Conservation (phyloP, 2,113 vertebrate species). For the Sinocyclocheilus anshuiensis region DNA sequence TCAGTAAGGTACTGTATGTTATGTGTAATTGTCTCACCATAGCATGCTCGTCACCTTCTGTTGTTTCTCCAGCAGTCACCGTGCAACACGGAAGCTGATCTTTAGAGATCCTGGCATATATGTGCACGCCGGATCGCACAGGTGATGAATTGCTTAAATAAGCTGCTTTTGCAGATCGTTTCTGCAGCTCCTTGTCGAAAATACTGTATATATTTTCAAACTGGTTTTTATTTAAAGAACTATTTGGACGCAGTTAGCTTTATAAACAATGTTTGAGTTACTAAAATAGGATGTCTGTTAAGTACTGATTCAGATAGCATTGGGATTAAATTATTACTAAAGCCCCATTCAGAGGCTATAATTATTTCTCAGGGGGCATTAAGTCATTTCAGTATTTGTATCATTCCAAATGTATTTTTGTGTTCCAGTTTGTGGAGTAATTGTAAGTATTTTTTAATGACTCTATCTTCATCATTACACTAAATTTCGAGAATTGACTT, state of each 20-base stretch:
- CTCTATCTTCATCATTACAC: too few relatives aligned
- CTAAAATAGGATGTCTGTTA: background rate
- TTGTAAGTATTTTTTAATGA: too few relatives aligned
- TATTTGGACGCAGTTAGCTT: background rate
- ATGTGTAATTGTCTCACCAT: slow-evolving; percentile 27
- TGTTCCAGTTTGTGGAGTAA: too few relatives aligned
- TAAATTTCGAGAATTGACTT: too few relatives aligned
- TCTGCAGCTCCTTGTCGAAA: background rate
- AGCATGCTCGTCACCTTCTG: background rate
- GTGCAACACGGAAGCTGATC: background rate
- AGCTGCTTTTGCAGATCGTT: slow-evolving; percentile 5
- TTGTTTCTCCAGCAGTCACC: background rate
- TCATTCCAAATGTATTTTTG: too few relatives aligned
- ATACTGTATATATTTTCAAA: background rate
- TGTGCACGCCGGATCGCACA: background rate
- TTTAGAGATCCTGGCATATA: slow-evolving; percentile 11
- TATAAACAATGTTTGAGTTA: background rate
- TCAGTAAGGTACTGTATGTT: slow-evolving; percentile 21
- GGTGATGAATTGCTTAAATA: slow-evolving; percentile 28
- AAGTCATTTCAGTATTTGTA: too few relatives aligned
- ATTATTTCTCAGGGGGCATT: too few relatives aligned
- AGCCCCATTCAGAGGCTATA: background rate
- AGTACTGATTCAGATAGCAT: background rate
- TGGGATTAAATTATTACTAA: background rate
- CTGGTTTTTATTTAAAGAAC: background rate